Conservation (phyloP, 1,140 invertebrate species). For the Zaprionus vittiger region DNA sequence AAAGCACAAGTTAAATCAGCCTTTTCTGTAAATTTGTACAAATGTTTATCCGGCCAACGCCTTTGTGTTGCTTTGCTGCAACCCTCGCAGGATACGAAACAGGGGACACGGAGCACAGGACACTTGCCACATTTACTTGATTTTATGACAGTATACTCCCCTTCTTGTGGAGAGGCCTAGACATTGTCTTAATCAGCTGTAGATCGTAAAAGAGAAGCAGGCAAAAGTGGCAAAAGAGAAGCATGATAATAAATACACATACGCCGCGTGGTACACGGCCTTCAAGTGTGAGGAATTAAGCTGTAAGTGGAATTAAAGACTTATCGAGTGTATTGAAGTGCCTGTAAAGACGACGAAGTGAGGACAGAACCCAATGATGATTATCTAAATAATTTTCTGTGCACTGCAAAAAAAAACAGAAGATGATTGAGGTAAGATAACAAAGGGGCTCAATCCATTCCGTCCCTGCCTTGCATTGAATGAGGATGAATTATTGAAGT, state of each 20-base stretch:
- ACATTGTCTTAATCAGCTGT: conserved; percentile 45
- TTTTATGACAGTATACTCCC: background rate
- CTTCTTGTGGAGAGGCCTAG: conserved; percentile 1
- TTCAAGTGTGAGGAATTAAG: conserved; percentile 36
- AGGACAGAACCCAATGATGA: conserved; percentile 14
- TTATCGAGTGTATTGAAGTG: conserved; percentile 21
- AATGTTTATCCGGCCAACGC: conserved; percentile 42
- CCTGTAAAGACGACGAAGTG: background rate
- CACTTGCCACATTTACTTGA: conserved; percentile 35
- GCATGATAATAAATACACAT: conserved; percentile 44
- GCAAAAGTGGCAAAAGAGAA: background rate
- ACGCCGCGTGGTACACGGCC: conserved; percentile 27
- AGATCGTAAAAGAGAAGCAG: conserved; percentile 23
- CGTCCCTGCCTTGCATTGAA: too few species aligned
- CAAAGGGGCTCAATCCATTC: background rate
- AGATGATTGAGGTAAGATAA: background rate
- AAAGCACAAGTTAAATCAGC: conserved; percentile 56
- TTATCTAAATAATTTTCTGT: conserved; percentile 33
- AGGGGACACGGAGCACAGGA: background rate
- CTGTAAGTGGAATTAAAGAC: conserved; percentile 43
- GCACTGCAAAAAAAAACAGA: background rate
- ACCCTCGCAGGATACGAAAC: background rate
- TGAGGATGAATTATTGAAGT: too few species aligned
- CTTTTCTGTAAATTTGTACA: conserved; percentile 55
- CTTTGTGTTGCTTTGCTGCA: background rate